Base-by-base conservation (phyloP, 2,113 vertebrate species). In the Antennarius striatus region DNA sequence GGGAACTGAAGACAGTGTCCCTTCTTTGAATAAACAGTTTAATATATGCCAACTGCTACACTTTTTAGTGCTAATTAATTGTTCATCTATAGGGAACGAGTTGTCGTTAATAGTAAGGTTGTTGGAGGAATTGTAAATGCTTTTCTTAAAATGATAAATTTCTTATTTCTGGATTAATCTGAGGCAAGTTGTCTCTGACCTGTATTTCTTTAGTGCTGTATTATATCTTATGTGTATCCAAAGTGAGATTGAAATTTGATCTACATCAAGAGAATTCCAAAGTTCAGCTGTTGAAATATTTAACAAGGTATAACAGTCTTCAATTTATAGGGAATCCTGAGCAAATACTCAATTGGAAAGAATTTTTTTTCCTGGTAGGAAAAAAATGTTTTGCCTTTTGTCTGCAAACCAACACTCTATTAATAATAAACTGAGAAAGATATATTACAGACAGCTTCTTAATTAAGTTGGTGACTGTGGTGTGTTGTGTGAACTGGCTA, bases 11-110 rank as follows among this genome's bases (percentile, higher is more conserved):
- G 56, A 73, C 75, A 67, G 48, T 70, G 68, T 51, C 45, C 45
- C 57, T 54, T 73, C 70, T 67, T 84, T 80, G 71, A 83, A 82
- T 75, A 68, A 86, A 80, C 64, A 69, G 45, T 81, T 83, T 72
- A 63, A 66, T 71, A 77, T 60, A 53, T 67, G 64, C 59, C 69
- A 67, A 71, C 69, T 62, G 52, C 76, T 81, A 68, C 76, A 70
- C 59, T 63, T 81, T 81, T 80, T 32, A 54, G 68, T 49, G 66
- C 60, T 63, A 73, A 56, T 61, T 17, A 42, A 52, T 53, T 45
- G 64, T 58, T 32, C 56, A 64, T 63, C 50, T 72, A 36, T 14
- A 36, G 68, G 3, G 50, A 61, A 17, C 3, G 39, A 59, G 58
- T 30, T 68, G 42, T 50, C 71, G 51, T 66, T 63, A 53, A 55